These are phyloP conservation scores for Hippocampus abdominalis DNA, from an alignment of 2,113 vertebrate species.

Conservation along the genomic window DNA sequence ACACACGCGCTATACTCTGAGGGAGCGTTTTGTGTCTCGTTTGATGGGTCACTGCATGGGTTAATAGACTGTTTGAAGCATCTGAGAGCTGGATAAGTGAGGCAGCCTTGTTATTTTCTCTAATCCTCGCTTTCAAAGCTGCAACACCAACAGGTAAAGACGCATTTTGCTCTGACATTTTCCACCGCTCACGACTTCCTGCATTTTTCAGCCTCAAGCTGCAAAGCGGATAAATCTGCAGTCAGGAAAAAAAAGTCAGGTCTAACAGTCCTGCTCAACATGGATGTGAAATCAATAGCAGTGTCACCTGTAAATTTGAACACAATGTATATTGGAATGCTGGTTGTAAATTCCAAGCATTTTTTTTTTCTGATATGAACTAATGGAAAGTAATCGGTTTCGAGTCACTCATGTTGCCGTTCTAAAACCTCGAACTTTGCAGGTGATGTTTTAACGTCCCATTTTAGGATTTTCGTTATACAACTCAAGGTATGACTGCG, in stretches of 20 bases:
- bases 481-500: neutral
- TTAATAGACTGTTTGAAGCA: slow-evolving; percentile 62
- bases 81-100: slow-evolving; percentile 48
- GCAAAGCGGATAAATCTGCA: neutral
- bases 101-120: slow-evolving; percentile 39
- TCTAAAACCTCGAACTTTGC: neutral
- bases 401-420: neutral
- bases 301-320: neutral
- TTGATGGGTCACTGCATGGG: slow-evolving; percentile 58
- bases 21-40: slow-evolving; percentile 27
- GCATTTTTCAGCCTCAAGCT: slow-evolving; percentile 12
- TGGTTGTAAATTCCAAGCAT: neutral
- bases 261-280: neutral
- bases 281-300: neutral
- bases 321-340: neutral
- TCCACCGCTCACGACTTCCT: slow-evolving; percentile 4
- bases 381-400: neutral
- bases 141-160: slow-evolving; percentile 22
- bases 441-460: neutral
- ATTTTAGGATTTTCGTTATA: too few species aligned
- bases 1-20: slow-evolving; percentile 1
- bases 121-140: slow-evolving; percentile 28
- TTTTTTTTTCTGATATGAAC: neutral
- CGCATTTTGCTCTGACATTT: slow-evolving; percentile 23
- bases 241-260: neutral